Conservation (phyloP, 2,113 vertebrate species). For the Chionodraco myersi region DNA sequence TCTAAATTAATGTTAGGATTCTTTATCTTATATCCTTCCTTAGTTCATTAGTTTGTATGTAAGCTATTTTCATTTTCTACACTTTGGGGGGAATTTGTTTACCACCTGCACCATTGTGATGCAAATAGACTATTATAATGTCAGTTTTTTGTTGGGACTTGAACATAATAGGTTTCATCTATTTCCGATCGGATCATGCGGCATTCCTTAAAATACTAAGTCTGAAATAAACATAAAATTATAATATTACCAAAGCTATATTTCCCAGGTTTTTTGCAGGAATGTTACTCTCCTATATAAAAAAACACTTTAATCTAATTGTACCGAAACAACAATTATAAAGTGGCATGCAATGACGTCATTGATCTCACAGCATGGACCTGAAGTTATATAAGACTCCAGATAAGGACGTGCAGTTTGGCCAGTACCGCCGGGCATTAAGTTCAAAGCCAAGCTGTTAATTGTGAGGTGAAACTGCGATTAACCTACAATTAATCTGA, state of each 20-base stretch:
- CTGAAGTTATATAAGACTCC: slow-evolving; percentile 43
- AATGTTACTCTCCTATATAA: too few species aligned
- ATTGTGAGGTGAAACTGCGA: neutral
- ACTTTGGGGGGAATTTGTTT: too few species aligned
- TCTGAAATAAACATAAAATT: too few species aligned
- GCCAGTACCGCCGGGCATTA: neutral
- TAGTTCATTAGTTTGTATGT: neutral
- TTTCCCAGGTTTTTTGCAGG: too few species aligned
- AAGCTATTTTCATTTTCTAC: neutral
- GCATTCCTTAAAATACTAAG: too few species aligned
- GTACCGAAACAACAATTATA: neutral
- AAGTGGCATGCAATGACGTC: neutral
- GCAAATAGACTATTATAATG: neutral
- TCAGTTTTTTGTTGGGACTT: neutral
- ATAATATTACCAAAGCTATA: too few species aligned
- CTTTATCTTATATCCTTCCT: neutral
- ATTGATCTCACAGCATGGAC: neutral
- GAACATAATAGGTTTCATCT: neutral
- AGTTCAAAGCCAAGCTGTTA: slow-evolving; percentile 19
- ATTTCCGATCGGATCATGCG: neutral
- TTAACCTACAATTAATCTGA: neutral
- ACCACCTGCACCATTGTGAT: neutral
- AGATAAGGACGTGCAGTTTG: neutral
- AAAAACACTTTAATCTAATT: too few species aligned
- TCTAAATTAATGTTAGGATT: too few species aligned